phyloP scores from a whole-genome alignment of 2,113 vertebrate species.

The Australoheros scitulus region DNA sequence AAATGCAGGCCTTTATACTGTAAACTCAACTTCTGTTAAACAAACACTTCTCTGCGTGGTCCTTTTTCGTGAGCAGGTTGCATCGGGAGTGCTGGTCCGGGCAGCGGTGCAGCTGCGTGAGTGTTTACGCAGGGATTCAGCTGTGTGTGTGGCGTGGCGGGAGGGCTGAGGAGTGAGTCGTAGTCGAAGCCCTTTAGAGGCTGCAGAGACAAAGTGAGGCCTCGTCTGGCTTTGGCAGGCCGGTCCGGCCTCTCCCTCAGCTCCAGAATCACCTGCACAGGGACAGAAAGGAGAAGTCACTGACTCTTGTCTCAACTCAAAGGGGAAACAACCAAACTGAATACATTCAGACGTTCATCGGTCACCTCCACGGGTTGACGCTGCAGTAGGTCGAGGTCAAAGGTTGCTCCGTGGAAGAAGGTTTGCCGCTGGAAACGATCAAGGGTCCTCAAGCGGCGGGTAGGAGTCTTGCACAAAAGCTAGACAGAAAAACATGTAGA shows the following conservation, averaged over 20 bases:
- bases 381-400: constrained; percentile 89
- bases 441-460: constrained; percentile 84
- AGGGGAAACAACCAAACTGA: neutral
- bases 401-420: constrained; percentile 89
- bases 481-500: constrained; percentile 54
- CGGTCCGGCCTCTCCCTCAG: constrained; percentile 75
- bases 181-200: constrained; percentile 88
- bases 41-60: constrained; percentile 69
- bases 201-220: constrained; percentile 71
- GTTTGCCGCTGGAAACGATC: constrained; percentile 90
- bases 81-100: constrained; percentile 36
- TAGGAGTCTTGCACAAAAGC: constrained; percentile 91
- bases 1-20: constrained; percentile 8
- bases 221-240: constrained; percentile 75
- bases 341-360: neutral
- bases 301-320: neutral
- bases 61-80: constrained; percentile 55
- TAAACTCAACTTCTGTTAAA: constrained; percentile 54
- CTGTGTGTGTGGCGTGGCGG: constrained; percentile 53
- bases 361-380: constrained; percentile 85
- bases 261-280: constrained; percentile 77
- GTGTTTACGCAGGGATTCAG: constrained; percentile 26
- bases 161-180: constrained; percentile 75
- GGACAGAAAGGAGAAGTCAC: neutral
- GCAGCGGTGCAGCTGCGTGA: constrained; percentile 11